Percentiles rank a stretch among this genome's conserved stretches.
phyloP scores from a whole-genome alignment of 2,888 invertebrate genomes.

The Globia sparganii region DNA sequence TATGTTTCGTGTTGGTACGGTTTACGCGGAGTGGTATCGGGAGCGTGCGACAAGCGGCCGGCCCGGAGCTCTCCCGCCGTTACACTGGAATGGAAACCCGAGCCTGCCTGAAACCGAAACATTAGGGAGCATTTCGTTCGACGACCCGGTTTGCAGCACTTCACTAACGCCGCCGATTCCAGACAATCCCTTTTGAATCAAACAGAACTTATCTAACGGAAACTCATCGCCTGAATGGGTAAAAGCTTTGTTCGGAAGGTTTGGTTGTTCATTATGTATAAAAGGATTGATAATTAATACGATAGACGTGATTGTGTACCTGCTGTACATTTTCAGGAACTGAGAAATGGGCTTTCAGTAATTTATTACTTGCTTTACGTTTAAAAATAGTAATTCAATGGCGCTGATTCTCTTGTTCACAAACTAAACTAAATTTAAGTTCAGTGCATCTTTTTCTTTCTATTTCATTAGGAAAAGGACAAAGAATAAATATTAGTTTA shows the following conservation, averaged over 20 bases:
- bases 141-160: conserved; percentile 62
- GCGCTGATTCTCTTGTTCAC: too few relatives aligned
- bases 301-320: conserved; percentile 8
- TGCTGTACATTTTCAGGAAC: conserved; percentile 11
- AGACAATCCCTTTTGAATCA: conserved; percentile 60
- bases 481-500: too few relatives aligned
- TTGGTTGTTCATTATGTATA: conserved; percentile 34
- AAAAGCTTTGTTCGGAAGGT: conserved; percentile 46
- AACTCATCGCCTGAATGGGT: conserved; percentile 38
- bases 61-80: conserved; percentile 74
- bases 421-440: too few relatives aligned
- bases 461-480: too few relatives aligned
- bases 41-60: conserved; percentile 70
- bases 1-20: conserved; percentile 50
- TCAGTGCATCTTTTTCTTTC: too few relatives aligned
- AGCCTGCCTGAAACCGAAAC: conserved; percentile 74
- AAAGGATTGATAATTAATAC: conserved; percentile 38
- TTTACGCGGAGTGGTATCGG: conserved; percentile 56
- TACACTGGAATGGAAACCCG: conserved; percentile 78
- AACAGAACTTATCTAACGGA: conserved; percentile 51
- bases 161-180: conserved; percentile 62
- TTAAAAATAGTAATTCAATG: conserved; percentile 33
- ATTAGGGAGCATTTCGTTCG: conserved; percentile 70
- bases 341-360: not conserved
- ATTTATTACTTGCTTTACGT: conserved; percentile 29